Evolutionary conservation across 2,797 vertebrate species (phyloP).

Genomic region (Rousettus madagascariensis): DNA sequence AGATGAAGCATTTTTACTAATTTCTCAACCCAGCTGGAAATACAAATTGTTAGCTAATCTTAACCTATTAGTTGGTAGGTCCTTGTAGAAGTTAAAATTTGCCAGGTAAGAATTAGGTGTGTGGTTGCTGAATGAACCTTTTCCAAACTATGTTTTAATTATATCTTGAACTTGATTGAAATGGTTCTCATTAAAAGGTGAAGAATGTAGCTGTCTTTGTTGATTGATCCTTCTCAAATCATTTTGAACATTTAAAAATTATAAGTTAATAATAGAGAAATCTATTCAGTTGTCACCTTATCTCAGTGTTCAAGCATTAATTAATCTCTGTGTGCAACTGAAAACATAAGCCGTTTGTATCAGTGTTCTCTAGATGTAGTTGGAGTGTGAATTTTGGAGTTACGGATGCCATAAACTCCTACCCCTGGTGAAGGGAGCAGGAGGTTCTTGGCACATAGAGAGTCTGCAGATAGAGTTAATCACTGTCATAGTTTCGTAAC

Average conservation of each 20-base stretch:
- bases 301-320: not conserved
- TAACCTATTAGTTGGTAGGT: not conserved
- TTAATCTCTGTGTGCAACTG: not conserved
- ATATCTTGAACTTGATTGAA: slow-evolving; percentile 35
- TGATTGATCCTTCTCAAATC: slow-evolving; percentile 32
- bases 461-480: not conserved
- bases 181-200: slow-evolving; percentile 41
- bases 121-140: slow-evolving; percentile 41
- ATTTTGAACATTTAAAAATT: slow-evolving; percentile 27
- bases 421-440: too few species aligned
- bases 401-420: not conserved
- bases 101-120: not conserved
- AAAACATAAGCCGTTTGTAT: not conserved
- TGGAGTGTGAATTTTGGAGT: not conserved
- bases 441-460: not conserved
- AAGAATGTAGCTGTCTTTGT: slow-evolving; percentile 9
- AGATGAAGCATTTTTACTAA: not conserved
- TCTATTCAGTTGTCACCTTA: not conserved
- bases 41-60: not conserved
- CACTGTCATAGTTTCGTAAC: not conserved
- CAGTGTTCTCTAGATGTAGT: not conserved
- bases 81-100: slow-evolving; percentile 7
- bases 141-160: not conserved
- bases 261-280: slow-evolving; percentile 1
- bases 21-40: not conserved